Evolutionary conservation across 2,797 vertebrate species (phyloP).

Genomic region (Molothrus ater): DNA sequence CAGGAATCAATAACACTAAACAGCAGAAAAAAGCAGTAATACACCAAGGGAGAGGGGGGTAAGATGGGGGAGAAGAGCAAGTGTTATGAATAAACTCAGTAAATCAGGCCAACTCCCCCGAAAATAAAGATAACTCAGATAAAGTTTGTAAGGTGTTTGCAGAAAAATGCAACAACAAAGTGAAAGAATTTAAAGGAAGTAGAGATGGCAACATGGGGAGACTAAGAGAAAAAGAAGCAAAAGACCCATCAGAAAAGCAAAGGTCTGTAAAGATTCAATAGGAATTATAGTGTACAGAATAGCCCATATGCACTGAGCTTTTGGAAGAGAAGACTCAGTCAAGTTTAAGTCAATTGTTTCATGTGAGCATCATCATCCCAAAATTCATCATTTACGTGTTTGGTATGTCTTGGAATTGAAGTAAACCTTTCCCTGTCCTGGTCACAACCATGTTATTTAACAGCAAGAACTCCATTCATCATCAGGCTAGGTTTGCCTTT

Average conservation of each 20-base stretch:
- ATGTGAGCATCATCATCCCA: neutral
- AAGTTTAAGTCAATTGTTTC: neutral
- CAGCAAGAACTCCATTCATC: neutral
- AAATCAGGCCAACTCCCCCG: neutral
- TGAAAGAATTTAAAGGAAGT: conserved; percentile 5
- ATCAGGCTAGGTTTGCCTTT: neutral
- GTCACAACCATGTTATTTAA: neutral
- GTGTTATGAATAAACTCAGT: neutral
- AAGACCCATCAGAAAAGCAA: neutral
- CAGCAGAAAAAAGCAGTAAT: neutral
- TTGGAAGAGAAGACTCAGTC: neutral
- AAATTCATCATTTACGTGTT: neutral
- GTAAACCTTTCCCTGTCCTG: neutral
- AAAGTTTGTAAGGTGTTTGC: neutral
- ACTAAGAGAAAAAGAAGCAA: neutral
- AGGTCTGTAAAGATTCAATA: neutral
- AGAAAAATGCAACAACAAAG: neutral
- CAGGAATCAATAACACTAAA: neutral
- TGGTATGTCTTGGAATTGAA: neutral
- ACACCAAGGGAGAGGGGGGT: neutral
- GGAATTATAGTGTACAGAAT: neutral
- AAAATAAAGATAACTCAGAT: neutral
- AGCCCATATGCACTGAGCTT: neutral
- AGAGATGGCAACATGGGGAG: neutral
- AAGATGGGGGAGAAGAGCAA: neutral